phyloP scores from a whole-genome alignment of 2,113 vertebrate species.

The Sminthopsis crassicaudata region DNA sequence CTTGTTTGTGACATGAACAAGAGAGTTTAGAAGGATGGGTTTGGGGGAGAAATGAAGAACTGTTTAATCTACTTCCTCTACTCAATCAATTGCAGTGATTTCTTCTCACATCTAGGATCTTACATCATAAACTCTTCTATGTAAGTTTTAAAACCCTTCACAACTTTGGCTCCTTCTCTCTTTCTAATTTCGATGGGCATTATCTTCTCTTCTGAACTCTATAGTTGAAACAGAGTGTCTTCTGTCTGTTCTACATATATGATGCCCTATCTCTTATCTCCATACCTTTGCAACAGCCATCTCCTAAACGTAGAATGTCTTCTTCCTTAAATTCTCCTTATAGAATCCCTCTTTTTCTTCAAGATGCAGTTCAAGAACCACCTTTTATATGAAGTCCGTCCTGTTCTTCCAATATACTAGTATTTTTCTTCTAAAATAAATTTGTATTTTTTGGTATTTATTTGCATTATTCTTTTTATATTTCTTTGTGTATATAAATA shows the following conservation, averaged over 20 bases:
- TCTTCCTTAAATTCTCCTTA: background rate
- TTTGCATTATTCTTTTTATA: background rate
- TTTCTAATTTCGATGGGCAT: background rate
- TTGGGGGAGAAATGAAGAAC: background rate
- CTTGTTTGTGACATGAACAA: background rate
- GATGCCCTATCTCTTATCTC: background rate
- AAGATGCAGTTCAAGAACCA: background rate
- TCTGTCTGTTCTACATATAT: background rate
- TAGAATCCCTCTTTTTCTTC: background rate
- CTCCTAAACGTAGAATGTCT: background rate
- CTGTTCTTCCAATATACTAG: background rate
- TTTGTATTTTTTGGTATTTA: background rate
- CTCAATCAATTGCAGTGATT: background rate
- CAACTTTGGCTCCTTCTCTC: background rate
- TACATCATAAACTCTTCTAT: background rate
- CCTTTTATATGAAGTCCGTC: background rate
- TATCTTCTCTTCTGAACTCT: background rate
- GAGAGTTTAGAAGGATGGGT: background rate
- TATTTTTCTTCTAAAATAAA: background rate
- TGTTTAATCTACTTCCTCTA: background rate
- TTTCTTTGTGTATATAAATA: background rate
- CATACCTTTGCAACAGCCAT: background rate
- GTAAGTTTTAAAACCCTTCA: background rate
- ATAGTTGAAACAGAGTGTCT: background rate
- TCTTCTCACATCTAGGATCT: background rate